Evolutionary conservation across 2,113 vertebrate genomes (phyloP), one percentile per base, ranked within the genome.

Genomic region (Pseudolaguvia tuberculata): DNA sequence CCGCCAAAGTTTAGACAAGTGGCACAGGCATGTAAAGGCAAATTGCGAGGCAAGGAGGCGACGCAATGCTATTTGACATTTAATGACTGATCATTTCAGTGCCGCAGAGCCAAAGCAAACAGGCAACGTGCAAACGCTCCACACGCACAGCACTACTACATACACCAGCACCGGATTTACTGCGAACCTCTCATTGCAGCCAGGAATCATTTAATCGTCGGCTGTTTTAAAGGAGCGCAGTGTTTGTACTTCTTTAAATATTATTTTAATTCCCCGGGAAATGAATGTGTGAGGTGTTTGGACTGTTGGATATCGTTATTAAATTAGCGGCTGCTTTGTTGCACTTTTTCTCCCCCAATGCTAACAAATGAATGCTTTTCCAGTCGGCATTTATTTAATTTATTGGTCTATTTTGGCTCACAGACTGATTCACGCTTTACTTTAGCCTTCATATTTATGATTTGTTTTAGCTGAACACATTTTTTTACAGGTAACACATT

Each of bases 41-140:
- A 86, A 79, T 88, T 85, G 87, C 79, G 67, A 78, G 87, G 86
- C 56, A 78, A 80, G 73, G 75, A 76, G 79, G 69, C 1, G 82
- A 65, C 72, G 53, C 73, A 79, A 85, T 88, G 81, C 56, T 81
- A 85, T 83, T 83, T 80, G 87, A 90, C 88, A 81, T 75, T 81
- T 87, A 87, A 88, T 88, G 89, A 91, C 89, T 84, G 88, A 88
- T 87, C 48, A 83, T 87, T 87, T 91, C 80, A 86, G 77, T 79
- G 82, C 79, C 70, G 35, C 67, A 17, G 57, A 61, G 83, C 90
- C 87, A 91, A 91, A 90, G 81, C 80, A 90, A 91, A 90, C 84
- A 91, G 14, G 67, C 79, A 67, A 67, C 53, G 52, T 73, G 47
- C 78, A 75, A 56, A 69, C 4, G 20, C 21, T 50, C 21, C 20